phyloP scores from a whole-genome alignment of 2,113 vertebrate genomes.

The Cyprinodon brontotheroides region DNA sequence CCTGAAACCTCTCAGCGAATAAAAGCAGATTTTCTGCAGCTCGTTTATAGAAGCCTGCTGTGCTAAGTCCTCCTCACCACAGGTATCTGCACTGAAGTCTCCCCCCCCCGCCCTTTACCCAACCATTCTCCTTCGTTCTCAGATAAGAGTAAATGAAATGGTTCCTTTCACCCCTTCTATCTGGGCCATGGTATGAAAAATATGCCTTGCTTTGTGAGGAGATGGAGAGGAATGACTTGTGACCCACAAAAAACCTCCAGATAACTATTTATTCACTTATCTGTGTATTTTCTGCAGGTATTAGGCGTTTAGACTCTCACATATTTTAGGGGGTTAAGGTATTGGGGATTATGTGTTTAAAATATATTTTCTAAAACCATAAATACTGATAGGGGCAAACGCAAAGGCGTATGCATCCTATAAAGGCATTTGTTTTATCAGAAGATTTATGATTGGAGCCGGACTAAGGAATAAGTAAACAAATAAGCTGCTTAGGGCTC shows the following conservation, averaged over 20 bases:
- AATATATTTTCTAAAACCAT: slow-evolving; percentile 63
- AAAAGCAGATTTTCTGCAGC: slow-evolving; percentile 51
- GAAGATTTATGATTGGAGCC: neutral
- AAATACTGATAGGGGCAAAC: slow-evolving; percentile 59
- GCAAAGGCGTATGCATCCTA: slow-evolving; percentile 34
- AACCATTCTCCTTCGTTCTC: slow-evolving; percentile 45
- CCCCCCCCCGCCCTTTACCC: slow-evolving; percentile 20
- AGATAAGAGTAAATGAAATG: slow-evolving; percentile 80
- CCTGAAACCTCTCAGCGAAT: slow-evolving; percentile 56
- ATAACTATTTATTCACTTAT: slow-evolving; percentile 81
- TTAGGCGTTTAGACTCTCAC: slow-evolving; percentile 63
- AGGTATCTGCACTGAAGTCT: slow-evolving; percentile 64
- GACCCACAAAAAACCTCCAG: slow-evolving; percentile 72
- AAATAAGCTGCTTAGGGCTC: neutral
- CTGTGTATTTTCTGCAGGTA: slow-evolving; percentile 74
- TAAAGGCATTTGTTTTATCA: slow-evolving; percentile 62
- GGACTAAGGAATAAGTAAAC: neutral
- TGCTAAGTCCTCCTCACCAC: slow-evolving; percentile 50
- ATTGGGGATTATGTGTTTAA: slow-evolving; percentile 66
- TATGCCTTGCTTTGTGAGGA: slow-evolving; percentile 74
- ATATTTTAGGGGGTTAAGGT: slow-evolving; percentile 52
- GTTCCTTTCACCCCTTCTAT: slow-evolving; percentile 76
- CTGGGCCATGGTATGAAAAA: slow-evolving; percentile 73
- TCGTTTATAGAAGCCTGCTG: slow-evolving; percentile 56
- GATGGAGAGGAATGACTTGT: slow-evolving; percentile 76